Percentiles rank a stretch among this genome's conserved stretches.
Conservation (phyloP, 2,797 vertebrate species). For the Cichlasoma orientale region DNA sequence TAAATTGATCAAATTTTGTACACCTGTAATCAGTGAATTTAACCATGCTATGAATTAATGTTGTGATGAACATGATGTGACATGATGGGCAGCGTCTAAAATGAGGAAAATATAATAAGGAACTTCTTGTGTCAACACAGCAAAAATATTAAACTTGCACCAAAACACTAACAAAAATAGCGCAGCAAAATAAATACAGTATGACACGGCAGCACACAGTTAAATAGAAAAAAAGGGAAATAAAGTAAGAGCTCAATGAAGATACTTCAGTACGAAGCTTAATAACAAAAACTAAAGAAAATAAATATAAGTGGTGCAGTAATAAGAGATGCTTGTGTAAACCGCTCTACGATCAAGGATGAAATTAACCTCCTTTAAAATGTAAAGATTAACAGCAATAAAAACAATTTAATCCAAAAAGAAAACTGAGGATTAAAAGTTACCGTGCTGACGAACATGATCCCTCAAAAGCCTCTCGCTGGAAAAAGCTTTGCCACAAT, state of each 20-base stretch:
- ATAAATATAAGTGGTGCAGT: not conserved
- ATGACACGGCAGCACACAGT: not conserved
- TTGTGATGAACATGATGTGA: too few species aligned
- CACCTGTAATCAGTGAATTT: not conserved
- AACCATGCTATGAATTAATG: too few species aligned
- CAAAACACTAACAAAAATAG: not conserved
- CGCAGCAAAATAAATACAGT: not conserved
- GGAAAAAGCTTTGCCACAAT: slow-evolving; percentile 82
- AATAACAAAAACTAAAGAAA: not conserved
- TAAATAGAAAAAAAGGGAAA: not conserved
- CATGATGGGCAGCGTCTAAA: not conserved
- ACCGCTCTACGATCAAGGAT: not conserved
- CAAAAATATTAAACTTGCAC: too few species aligned
- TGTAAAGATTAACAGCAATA: not conserved
- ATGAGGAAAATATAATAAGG: too few species aligned
- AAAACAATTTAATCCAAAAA: not conserved
- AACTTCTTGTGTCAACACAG: too few species aligned
- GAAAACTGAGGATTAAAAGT: slow-evolving; percentile 8
- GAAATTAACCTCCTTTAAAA: not conserved
- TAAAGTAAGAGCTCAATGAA: not conserved
- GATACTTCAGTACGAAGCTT: not conserved
- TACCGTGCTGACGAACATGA: slow-evolving; percentile 78
- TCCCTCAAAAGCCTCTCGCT: slow-evolving; percentile 81
- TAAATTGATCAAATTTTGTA: not conserved
- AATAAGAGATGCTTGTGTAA: not conserved